Base-by-base conservation (phyloP, 2,888 invertebrate genomes). In the Heliothis peltigera region DNA sequence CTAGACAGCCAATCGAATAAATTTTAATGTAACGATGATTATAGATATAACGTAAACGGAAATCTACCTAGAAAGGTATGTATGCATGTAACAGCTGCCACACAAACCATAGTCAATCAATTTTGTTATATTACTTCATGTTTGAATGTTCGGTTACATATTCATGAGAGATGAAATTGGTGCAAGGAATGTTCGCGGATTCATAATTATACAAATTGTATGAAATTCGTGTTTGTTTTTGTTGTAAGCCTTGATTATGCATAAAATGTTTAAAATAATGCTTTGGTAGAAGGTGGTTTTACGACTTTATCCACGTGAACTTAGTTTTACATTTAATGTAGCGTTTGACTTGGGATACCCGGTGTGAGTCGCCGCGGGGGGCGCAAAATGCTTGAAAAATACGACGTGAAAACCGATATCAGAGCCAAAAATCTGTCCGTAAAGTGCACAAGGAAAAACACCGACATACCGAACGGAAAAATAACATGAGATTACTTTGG, bases 21-120 rank as follows among this genome's bases (percentile, higher is more conserved):
- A 43, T 28, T 18, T 5, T 17, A 17, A 42, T 15, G 21, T 47
- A 59, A 42, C 49, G 47, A 47, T 35, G 25, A 48, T 21, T 4
- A 61, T 28, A 56, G 17, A 44, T 51, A 28, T 53, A 59, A 73
- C 62, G 86, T 89, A 89, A 92, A 92, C 93, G 81, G 90, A 92
- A 92, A 93, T 93, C 80, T 88, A 84, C 87, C 91, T 90, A 90
- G 90, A 79, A 74, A 84, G 80, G 87, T 90, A 89, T 89, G 87
- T 91, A 93, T 92, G 94, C 93, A 93, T 92, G 91, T 93, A 91
- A 92, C 91, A 92, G 91, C 93, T 92, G 92, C 91, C 92, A 92
- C 91, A 93, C 88, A 91, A 91, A 93, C 89, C 90, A 91, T 89
- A 87, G 84, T 88, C 80, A 85, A 86, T 86, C 74, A 79, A 84